Conservation (phyloP, 2,888 invertebrate species). For the Caenorhabditis becei region DNA sequence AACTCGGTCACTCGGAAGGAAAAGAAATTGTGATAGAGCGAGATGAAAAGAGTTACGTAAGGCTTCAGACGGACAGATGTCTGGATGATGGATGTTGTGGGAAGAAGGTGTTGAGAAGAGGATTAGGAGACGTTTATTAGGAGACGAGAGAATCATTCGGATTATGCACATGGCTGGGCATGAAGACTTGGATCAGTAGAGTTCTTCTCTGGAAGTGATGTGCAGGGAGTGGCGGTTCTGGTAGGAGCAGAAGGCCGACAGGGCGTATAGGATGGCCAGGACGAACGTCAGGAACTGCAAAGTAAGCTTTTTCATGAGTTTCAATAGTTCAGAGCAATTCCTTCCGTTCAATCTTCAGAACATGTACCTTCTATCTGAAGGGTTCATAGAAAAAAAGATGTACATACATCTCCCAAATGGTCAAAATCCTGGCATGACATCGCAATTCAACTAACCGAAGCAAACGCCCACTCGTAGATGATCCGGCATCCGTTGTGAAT, state of each 20-base stretch:
- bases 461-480: constrained; percentile 80
- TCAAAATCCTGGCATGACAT: too few relatives aligned
- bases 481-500: constrained; percentile 80
- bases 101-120: not conserved
- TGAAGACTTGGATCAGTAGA: constrained; percentile 21
- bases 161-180: constrained; percentile 33
- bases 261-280: constrained; percentile 58
- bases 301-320: not conserved
- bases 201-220: constrained; percentile 32
- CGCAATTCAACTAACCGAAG: constrained; percentile 76
- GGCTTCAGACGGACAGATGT: not conserved
- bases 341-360: too few relatives aligned
- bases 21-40: not conserved
- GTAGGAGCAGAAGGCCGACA: constrained; percentile 64
- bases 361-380: too few relatives aligned
- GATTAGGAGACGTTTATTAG: constrained; percentile 19
- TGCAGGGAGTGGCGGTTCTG: constrained; percentile 62
- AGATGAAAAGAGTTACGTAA: constrained; percentile 6
- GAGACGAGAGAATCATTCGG: constrained; percentile 17
- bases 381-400: too few relatives aligned
- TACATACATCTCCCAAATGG: too few relatives aligned
- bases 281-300: constrained; percentile 53
- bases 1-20: not conserved
- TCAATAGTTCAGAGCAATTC: not conserved
- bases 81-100: constrained; percentile 5